Evolutionary conservation across 2,797 vertebrate genomes (phyloP), one percentile per base, ranked within the genome.

Genomic region (Cryptoprocta ferox): DNA sequence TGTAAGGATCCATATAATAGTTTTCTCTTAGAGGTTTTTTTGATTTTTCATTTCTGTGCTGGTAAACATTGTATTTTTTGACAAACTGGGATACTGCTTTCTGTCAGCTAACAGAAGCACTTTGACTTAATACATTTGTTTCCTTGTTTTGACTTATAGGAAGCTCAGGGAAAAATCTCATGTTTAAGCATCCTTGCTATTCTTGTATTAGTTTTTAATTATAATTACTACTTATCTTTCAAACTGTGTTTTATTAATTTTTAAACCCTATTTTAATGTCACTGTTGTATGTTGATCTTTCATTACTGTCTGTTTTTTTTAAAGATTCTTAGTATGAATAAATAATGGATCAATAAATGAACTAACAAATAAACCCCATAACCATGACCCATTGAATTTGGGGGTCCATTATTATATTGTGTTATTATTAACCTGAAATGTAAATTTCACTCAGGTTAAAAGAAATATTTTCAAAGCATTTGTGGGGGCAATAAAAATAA

Each of bases 151-250:
- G 53, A 73, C 7, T 82, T 76, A 65, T 0, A 21, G 73, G 86
- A 90, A 86, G 39, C 26, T 15, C 13, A 53, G 50, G 53, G 42
- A 1, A 83, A 94, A 91, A 88, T 83, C 26, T 82, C 45, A 42
- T 59, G 3, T 87, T 82, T 79, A 70, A 24, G 2, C 56, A 10
- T 63, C n/a, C 3, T 76, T 13, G 68, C 1, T 87, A 42, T 82
- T 91, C 39, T 19, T 91, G 15, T 66, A 15, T 71, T 96, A 59
- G 37, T 50, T 79, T 96, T 90, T 19, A 71, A 42, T 79, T 84
- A 63, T 53, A 45, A 79, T 59, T 28, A 59, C 59, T 88, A 16
- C 35, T 78, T 94, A 35, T 53, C 32, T 88, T 88, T 71, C 18
- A 63, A 68, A 70, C 39, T 5, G 61, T 32, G 5, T 80, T 81